These are phyloP conservation scores for Lithosia quadra DNA, from an alignment of 2,888 invertebrate species.

Conservation along the genomic window DNA sequence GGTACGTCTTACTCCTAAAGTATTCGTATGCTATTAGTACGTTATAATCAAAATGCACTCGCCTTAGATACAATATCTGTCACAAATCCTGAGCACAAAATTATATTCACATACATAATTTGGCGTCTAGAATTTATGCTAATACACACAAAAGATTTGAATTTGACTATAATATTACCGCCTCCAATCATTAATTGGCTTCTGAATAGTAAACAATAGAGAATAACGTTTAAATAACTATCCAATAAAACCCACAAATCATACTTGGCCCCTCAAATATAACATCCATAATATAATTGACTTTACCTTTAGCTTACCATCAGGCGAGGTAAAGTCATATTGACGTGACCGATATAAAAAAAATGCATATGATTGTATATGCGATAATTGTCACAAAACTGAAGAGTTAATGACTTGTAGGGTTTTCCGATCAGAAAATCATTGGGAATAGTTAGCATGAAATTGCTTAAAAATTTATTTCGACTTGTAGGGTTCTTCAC, in stretches of 20 bases:
- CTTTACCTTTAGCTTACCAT: too few species aligned
- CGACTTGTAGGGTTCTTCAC: too few species aligned
- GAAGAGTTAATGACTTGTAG: too few species aligned
- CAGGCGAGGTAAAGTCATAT: too few species aligned
- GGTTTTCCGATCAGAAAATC: too few species aligned
- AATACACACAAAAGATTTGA: background rate
- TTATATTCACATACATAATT: background rate
- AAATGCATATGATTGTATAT: too few species aligned
- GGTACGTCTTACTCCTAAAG: background rate
- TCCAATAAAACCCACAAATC: background rate
- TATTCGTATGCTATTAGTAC: background rate
- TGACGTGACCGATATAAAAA: too few species aligned
- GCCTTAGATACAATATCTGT: background rate
- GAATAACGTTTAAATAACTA: background rate
- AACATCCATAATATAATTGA: background rate
- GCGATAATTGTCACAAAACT: too few species aligned
- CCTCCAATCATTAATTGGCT: background rate
- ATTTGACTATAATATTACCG: background rate
- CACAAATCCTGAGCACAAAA: background rate
- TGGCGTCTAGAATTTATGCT: too few species aligned
- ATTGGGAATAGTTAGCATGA: too few species aligned
- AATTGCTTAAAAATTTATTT: too few species aligned
- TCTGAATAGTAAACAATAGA: background rate
- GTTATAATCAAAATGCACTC: background rate
- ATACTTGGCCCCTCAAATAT: background rate